phyloP scores from a whole-genome alignment of 2,888 invertebrate genomes.

The Microctonus aethiopoides region DNA sequence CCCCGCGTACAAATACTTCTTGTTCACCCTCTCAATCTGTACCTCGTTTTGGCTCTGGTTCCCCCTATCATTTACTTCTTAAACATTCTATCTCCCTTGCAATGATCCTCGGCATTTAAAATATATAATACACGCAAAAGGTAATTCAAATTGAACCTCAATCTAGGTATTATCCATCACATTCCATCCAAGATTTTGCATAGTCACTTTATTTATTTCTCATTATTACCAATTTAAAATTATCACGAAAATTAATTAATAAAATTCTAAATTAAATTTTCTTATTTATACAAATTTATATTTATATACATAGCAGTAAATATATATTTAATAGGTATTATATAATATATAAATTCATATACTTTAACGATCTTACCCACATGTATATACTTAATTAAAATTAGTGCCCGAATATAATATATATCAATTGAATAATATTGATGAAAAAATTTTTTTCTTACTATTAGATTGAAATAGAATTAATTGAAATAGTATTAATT shows the following conservation, averaged over 20 bases:
- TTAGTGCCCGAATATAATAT: background rate
- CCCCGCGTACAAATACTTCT: conserved; percentile 31
- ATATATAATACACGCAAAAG: conserved; percentile 22
- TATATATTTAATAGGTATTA: too few species aligned
- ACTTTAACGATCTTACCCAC: background rate
- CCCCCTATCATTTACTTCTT: background rate
- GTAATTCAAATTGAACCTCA: conserved; percentile 33
- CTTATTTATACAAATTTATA: too few species aligned
- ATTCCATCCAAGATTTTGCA: conserved; percentile 15
- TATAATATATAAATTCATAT: too few species aligned
- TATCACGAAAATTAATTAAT: background rate
- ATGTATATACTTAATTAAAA: conserved; percentile 9
- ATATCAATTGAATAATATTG: conserved; percentile 1
- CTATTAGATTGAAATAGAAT: background rate
- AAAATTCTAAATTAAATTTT: background rate
- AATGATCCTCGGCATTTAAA: background rate
- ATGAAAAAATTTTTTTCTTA: background rate
- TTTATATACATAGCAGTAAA: too few species aligned
- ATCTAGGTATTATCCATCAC: background rate
- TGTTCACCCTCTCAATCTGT: conserved; percentile 25
- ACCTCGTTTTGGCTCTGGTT: conserved; percentile 10
- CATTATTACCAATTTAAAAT: background rate
- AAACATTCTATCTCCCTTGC: conserved; percentile 15
- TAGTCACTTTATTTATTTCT: background rate
- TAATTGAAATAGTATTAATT: background rate